Conservation (phyloP, 1,140 invertebrate genomes). For the Homarus americanus region DNA sequence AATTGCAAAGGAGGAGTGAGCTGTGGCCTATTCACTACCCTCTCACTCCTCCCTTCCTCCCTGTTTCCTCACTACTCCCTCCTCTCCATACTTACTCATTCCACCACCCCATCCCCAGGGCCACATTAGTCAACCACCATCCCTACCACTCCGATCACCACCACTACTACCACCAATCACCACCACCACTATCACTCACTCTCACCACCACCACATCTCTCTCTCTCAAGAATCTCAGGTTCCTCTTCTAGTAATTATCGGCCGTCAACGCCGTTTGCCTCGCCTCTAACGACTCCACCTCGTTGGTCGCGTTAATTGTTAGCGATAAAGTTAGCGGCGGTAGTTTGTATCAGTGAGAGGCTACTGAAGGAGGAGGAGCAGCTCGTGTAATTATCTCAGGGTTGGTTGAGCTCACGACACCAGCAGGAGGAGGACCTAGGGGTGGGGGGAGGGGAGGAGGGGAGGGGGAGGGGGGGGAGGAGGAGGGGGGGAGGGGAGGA, state of each 20-base stretch:
- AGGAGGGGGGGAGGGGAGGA: too few species aligned
- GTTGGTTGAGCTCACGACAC: background rate
- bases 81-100: background rate
- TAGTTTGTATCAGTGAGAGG: background rate
- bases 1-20: too few species aligned
- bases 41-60: background rate
- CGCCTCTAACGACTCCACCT: conserved; percentile 20
- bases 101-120: background rate
- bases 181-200: too few species aligned
- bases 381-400: background rate
- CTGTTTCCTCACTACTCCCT: too few species aligned
- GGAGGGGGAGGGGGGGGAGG: too few species aligned
- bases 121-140: too few species aligned
- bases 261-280: conserved; percentile 13
- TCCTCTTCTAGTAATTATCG: background rate
- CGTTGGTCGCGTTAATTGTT: conserved; percentile 17
- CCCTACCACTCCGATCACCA: background rate
- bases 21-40: too few species aligned
- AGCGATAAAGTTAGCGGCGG: conserved; percentile 28
- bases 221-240: background rate
- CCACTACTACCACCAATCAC: too few species aligned
- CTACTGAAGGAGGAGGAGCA: background rate
- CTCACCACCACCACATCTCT: background rate
- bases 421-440: too few species aligned
- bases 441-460: too few species aligned